Conservation (phyloP, 2,797 vertebrate species). For the Argyrosomus regius region DNA sequence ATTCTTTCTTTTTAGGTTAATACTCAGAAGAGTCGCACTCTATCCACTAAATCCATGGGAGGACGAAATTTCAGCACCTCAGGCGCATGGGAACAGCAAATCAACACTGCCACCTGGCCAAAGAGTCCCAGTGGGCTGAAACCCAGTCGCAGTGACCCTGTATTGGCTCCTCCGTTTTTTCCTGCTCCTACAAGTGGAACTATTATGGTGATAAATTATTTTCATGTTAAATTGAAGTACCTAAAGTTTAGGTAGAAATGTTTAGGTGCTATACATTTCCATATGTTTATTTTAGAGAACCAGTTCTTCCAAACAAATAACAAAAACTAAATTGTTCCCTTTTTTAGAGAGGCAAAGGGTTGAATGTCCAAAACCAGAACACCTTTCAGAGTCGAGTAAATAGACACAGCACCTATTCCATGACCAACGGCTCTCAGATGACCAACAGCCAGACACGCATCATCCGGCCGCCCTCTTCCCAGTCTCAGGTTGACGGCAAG, state of each 20-base stretch:
- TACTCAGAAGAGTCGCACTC: slow-evolving; percentile 54
- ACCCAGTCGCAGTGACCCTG: slow-evolving; percentile 74
- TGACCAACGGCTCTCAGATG: slow-evolving; percentile 27
- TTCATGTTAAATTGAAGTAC: neutral
- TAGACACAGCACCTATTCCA: slow-evolving; percentile 53
- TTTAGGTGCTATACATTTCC: neutral
- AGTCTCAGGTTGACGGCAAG: slow-evolving; percentile 49
- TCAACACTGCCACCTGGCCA: slow-evolving; percentile 8
- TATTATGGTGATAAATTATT: slow-evolving; percentile 51
- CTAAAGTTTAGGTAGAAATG: neutral
- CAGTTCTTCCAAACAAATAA: slow-evolving; percentile 7
- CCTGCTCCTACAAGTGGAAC: neutral
- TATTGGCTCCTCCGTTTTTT: slow-evolving; percentile 44
- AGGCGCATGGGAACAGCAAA: slow-evolving; percentile 56
- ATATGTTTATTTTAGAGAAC: neutral
- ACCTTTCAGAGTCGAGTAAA: neutral
- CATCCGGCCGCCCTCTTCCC: neutral
- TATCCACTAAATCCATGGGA: slow-evolving; percentile 47
- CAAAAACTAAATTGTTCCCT: neutral
- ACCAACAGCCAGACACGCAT: slow-evolving; percentile 46
- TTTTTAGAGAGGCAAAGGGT: slow-evolving; percentile 61
- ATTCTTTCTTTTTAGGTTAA: slow-evolving; percentile 42
- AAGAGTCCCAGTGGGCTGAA: slow-evolving; percentile 60
- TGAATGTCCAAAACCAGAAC: slow-evolving; percentile 31
- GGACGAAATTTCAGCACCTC: slow-evolving; percentile 41